These are phyloP conservation scores for Coelopa frigida DNA, from an alignment of 1,140 invertebrate species.

Conservation along the genomic window DNA sequence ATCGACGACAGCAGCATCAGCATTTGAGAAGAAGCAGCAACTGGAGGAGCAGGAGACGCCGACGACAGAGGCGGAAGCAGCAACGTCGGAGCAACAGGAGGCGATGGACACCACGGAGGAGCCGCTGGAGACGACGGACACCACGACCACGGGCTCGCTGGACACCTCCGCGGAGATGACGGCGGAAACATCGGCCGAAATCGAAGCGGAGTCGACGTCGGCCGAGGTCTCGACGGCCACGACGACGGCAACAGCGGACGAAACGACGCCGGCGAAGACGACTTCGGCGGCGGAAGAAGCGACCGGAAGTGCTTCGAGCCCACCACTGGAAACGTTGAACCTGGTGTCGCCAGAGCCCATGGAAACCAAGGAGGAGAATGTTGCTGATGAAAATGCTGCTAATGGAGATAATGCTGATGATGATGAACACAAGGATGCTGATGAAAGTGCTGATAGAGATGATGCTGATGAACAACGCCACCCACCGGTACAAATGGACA, in stretches of 20 bases:
- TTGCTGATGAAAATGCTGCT: too few relatives aligned
- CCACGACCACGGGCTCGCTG: slow-evolving; percentile 18
- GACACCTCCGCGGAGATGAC: slow-evolving; percentile 1
- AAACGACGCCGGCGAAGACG: background rate
- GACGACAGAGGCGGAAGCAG: slow-evolving; percentile 2
- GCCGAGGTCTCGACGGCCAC: background rate
- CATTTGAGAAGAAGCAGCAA: slow-evolving; percentile 14
- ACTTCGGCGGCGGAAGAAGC: background rate
- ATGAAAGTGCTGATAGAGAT: too few relatives aligned
- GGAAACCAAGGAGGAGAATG: too few relatives aligned
- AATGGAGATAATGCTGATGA: too few relatives aligned
- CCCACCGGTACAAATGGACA: slow-evolving; percentile 14
- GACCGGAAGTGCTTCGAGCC: too few relatives aligned
- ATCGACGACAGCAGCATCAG: slow-evolving; percentile 6
- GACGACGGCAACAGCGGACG: background rate
- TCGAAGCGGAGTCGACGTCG: background rate
- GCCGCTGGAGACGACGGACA: slow-evolving; percentile 16
- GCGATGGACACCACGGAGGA: slow-evolving; percentile 18
- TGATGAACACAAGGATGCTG: too few relatives aligned
- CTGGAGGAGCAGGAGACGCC: slow-evolving; percentile 5
- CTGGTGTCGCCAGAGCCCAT: too few relatives aligned
- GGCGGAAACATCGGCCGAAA: slow-evolving; percentile 1
- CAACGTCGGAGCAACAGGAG: too few relatives aligned
- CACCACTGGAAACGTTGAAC: too few relatives aligned
- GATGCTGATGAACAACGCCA: background rate